Conservation (phyloP, 2,113 vertebrate genomes). For the Dascyllus trimaculatus region DNA sequence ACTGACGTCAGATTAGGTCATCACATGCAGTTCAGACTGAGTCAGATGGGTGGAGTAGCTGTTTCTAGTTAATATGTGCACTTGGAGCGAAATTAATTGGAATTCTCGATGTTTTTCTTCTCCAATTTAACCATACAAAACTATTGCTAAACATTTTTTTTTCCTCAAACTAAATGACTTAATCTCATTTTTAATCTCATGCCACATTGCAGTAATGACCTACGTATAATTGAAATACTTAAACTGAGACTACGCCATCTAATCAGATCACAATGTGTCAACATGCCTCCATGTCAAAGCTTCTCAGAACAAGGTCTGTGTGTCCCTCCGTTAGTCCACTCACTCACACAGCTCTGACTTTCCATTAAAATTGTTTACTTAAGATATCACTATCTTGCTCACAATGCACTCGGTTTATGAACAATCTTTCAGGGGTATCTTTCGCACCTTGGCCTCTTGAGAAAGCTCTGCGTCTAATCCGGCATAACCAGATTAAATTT, state of each 20-base stretch:
- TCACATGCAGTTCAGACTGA: conserved; percentile 48
- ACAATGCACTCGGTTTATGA: conserved; percentile 54
- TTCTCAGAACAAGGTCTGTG: conserved; percentile 28
- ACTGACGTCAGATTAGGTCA: conserved; percentile 53
- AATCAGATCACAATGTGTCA: conserved; percentile 41
- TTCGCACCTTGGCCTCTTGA: conserved; percentile 48
- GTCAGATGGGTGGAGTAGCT: conserved; percentile 65
- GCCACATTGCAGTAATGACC: not conserved
- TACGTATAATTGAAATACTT: not conserved
- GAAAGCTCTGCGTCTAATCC: conserved; percentile 59
- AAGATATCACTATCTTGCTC: conserved; percentile 68
- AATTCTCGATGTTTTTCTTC: not conserved
- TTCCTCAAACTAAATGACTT: not conserved
- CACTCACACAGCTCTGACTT: conserved; percentile 21
- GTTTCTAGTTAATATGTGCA: conserved; percentile 14
- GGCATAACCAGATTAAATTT: conserved; percentile 67
- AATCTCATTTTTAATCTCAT: not conserved
- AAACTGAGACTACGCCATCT: not conserved
- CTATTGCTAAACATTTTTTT: not conserved
- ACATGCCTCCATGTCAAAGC: not conserved
- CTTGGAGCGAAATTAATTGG: not conserved
- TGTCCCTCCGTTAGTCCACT: conserved; percentile 26
- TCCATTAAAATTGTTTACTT: conserved; percentile 64
- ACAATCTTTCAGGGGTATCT: conserved; percentile 32
- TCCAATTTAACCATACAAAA: not conserved